Conservation (phyloP, 2,888 invertebrate species). For the Drosophila paranaensis region DNA sequence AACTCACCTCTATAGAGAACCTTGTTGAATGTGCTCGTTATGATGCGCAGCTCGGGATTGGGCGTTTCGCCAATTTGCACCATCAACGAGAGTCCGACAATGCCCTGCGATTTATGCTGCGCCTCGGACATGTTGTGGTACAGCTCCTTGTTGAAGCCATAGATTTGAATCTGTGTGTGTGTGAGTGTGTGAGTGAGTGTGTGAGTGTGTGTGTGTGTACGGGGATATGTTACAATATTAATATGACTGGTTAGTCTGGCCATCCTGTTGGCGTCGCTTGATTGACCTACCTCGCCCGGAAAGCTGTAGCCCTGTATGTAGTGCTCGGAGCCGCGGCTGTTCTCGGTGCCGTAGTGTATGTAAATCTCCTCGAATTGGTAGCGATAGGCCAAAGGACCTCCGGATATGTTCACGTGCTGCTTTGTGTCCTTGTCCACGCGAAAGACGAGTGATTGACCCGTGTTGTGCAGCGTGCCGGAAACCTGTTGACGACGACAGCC, state of each 20-base stretch:
- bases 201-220: neutral
- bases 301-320: slow-evolving; percentile 97
- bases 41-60: slow-evolving; percentile 93
- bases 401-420: slow-evolving; percentile 97
- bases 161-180: slow-evolving; percentile 93
- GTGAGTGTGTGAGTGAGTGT: neutral
- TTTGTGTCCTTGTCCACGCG: slow-evolving; percentile 95
- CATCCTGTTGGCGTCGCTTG: neutral
- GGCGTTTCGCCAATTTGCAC: slow-evolving; percentile 95
- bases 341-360: slow-evolving; percentile 96
- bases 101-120: slow-evolving; percentile 97
- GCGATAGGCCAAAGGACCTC: slow-evolving; percentile 97
- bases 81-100: slow-evolving; percentile 97
- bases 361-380: slow-evolving; percentile 98
- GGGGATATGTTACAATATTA: slow-evolving; percentile 21
- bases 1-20: slow-evolving; percentile 93
- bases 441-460: slow-evolving; percentile 97
- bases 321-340: slow-evolving; percentile 97
- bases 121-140: slow-evolving; percentile 99
- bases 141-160: slow-evolving; percentile 98
- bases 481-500: slow-evolving; percentile 87
- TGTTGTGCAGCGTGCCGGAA: slow-evolving; percentile 95
- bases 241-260: slow-evolving; percentile 15
- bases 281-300: slow-evolving; percentile 95
- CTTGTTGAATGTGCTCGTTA: slow-evolving; percentile 94